Conservation (phyloP, 2,797 vertebrate species). For the Pangasius macronema region DNA sequence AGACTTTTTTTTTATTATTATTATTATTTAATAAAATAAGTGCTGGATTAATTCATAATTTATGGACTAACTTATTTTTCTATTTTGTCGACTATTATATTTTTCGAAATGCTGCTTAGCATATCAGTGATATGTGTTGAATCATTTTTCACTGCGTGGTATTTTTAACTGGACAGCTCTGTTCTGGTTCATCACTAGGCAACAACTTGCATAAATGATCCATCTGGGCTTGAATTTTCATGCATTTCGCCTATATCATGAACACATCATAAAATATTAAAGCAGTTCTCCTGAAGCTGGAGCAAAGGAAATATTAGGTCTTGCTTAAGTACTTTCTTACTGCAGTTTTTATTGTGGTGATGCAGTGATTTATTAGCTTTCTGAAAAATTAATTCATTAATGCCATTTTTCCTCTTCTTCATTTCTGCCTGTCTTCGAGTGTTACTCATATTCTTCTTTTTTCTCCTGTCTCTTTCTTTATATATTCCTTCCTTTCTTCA, state of each 20-base stretch:
- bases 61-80: background rate
- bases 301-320: constrained; percentile 22
- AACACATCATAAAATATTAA: constrained; percentile 26
- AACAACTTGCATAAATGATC: constrained; percentile 54
- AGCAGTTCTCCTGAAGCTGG: background rate
- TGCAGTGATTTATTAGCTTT: background rate
- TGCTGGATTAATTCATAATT: constrained; percentile 21
- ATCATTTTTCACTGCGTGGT: constrained; percentile 24
- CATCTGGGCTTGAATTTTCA: constrained; percentile 51
- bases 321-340: constrained; percentile 11
- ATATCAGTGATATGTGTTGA: constrained; percentile 10
- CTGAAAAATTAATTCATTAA: background rate
- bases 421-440: background rate
- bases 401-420: background rate
- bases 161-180: constrained; percentile 46
- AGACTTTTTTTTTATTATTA: background rate
- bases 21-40: background rate
- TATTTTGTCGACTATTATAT: background rate
- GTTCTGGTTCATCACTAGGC: constrained; percentile 49
- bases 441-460: background rate
- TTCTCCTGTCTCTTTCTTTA: background rate
- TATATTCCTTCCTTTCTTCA: background rate
- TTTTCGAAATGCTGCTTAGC: constrained; percentile 14
- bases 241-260: constrained; percentile 34
- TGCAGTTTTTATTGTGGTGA: background rate